Evolutionary conservation across 2,797 vertebrate genomes (phyloP).

Genomic region (Eleutherodactylus coqui): DNA sequence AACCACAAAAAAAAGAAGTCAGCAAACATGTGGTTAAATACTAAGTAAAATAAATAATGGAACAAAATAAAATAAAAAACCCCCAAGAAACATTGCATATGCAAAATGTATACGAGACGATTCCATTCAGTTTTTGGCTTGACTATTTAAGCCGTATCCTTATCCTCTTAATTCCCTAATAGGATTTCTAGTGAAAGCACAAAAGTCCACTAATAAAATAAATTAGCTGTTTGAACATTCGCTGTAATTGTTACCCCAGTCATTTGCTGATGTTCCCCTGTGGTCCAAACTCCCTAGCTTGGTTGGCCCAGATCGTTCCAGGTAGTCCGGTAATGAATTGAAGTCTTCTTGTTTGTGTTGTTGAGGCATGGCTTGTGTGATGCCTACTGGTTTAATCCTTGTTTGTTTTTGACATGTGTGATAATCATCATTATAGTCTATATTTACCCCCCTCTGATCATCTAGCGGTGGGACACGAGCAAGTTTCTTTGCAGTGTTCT

Average conservation of each 20-base stretch:
- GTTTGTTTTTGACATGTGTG: constrained; percentile 62
- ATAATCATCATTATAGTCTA: constrained; percentile 67
- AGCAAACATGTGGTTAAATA: not conserved
- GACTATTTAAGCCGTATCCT: not conserved
- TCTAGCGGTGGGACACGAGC: constrained; percentile 68
- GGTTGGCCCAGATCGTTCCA: constrained; percentile 67
- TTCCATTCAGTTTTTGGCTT: not conserved
- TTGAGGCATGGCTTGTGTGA: constrained; percentile 76
- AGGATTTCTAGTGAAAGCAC: not conserved
- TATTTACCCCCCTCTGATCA: constrained; percentile 65
- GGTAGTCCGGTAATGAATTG: constrained; percentile 54
- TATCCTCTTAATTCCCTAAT: not conserved
- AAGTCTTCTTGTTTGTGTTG: constrained; percentile 65
- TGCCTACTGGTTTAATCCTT: constrained; percentile 72
- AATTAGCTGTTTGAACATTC: constrained; percentile 62
- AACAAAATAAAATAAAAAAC: too few relatives aligned
- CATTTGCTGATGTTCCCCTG: constrained; percentile 61
- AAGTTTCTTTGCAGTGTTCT: constrained; percentile 64
- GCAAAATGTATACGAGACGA: not conserved
- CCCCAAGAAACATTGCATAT: constrained; percentile 28
- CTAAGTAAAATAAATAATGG: not conserved
- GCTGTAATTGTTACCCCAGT: constrained; percentile 65
- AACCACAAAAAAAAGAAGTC: not conserved
- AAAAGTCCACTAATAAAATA: not conserved
- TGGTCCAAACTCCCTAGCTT: constrained; percentile 71